Base-by-base conservation (phyloP, 2,888 invertebrate genomes). In the Nycteola revayana region DNA sequence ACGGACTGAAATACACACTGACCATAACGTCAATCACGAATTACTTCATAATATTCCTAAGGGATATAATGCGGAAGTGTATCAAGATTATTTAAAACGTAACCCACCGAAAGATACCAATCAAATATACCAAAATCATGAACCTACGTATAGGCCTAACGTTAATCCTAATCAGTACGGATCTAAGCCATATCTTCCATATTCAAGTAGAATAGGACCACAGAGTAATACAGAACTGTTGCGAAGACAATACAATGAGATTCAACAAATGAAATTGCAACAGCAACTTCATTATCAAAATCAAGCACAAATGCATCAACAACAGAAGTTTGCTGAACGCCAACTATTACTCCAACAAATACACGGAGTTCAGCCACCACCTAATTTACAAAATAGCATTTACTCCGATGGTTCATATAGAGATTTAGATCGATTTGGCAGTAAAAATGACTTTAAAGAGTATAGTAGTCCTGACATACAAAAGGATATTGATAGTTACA, bases 201-300 rank as follows among this genome's bases (percentile, higher is more conserved):
- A 85, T 63, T 85, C 88, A 3, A 89, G 73, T 75, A 79, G 89
- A 57, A 86, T 85, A 75, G 87, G 88, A 50, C 76, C 86, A 10
- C 85, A 87, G 40, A 91, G 92, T 63, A 91, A 92, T 49, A 91
- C 92, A 25, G 91, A 92, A 48, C 51, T 92, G 48, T 67, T 91
- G 52, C 82, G 91, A 50, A 83, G 89, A 48, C 91, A 92, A 59
- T 92, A 92, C 47, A 91, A 91, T 54, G 91, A 92, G 68, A 77
- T 92, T 49, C 92, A 92, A 58, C 91, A 92, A 66, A 91, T 92
- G 80, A 92, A 92, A 68, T 66, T 92, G 49, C 91, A 92, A 52
- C 91, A 90, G 22, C 92, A 92, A 64, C 70, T 92, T 60, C 91
- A 90, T 49, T 92, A 92, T 46, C 92, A 92, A 49, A 92, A 89